Evolutionary conservation across 2,797 vertebrate species (phyloP).

Genomic region (Synanceia verrucosa): DNA sequence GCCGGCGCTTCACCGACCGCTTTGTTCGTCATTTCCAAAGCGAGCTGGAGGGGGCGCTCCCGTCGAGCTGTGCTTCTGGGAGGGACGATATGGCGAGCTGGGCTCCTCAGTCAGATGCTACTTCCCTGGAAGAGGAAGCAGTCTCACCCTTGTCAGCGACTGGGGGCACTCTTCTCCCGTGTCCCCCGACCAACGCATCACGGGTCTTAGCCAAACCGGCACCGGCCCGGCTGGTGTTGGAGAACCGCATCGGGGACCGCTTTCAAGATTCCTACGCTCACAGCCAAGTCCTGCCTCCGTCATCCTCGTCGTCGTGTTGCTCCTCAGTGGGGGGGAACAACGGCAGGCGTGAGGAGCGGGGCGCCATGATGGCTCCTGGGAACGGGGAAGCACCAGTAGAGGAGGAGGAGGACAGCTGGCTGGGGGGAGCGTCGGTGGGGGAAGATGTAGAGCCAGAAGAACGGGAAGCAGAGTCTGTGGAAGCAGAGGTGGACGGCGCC

Average conservation of each 20-base stretch:
- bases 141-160: constrained; percentile 67
- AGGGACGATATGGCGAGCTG: constrained; percentile 78
- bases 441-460: constrained; percentile 76
- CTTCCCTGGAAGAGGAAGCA: constrained; percentile 83
- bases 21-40: constrained; percentile 90
- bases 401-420: constrained; percentile 83
- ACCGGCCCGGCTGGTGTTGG: constrained; percentile 59
- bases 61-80: constrained; percentile 39
- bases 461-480: constrained; percentile 57
- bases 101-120: constrained; percentile 81
- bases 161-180: constrained; percentile 25
- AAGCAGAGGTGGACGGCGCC: constrained; percentile 55
- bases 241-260: constrained; percentile 60
- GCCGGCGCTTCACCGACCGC: constrained; percentile 89
- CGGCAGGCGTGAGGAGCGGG: constrained; percentile 71
- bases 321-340: constrained; percentile 84
- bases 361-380: constrained; percentile 17
- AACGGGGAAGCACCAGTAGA: constrained; percentile 68
- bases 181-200: constrained; percentile 11
- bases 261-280: constrained; percentile 81
- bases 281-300: constrained; percentile 78
- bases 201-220: constrained; percentile 58
- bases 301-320: constrained; percentile 82
- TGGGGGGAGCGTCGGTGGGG: constrained; percentile 55
- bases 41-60: constrained; percentile 82